A percentile compares a stretch with the other conserved stretches of the same genome.
These are phyloP conservation scores for Cuculus canorus DNA, from an alignment of 2,797 vertebrate genomes.

Conservation along the genomic window DNA sequence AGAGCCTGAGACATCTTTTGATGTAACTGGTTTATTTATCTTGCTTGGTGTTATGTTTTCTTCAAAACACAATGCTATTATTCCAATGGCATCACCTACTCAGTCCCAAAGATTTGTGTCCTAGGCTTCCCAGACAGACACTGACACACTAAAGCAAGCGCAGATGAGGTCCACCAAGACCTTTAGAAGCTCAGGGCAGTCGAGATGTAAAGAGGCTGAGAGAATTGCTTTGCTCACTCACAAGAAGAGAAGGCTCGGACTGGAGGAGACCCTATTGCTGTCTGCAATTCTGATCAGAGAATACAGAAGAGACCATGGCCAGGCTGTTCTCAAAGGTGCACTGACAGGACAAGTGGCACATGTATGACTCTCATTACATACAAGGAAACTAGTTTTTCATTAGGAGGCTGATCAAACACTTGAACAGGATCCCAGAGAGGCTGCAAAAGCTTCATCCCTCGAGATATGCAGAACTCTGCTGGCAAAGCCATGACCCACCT, in stretches of 20 bases:
- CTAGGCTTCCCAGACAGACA: background rate
- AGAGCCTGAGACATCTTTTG: background rate
- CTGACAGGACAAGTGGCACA: background rate
- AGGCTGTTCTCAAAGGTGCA: background rate
- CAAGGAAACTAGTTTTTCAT: background rate
- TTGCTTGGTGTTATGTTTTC: background rate
- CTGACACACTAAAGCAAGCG: background rate
- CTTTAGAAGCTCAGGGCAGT: background rate
- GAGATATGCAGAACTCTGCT: background rate
- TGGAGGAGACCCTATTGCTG: background rate
- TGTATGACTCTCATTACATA: background rate
- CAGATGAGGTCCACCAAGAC: background rate
- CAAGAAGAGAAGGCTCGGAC: accelerated
- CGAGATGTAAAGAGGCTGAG: accelerated
- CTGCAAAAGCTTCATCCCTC: background rate
- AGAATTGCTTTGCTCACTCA: background rate
- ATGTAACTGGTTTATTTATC: background rate
- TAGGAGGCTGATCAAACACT: background rate
- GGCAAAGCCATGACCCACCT: background rate
- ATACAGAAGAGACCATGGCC: background rate
- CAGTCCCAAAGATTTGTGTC: background rate
- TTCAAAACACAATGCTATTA: background rate
- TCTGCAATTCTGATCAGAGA: background rate
- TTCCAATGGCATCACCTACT: background rate
- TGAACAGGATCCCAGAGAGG: background rate